Conservation (phyloP, 2,113 vertebrate genomes). For the Pseudopipra pipra region DNA sequence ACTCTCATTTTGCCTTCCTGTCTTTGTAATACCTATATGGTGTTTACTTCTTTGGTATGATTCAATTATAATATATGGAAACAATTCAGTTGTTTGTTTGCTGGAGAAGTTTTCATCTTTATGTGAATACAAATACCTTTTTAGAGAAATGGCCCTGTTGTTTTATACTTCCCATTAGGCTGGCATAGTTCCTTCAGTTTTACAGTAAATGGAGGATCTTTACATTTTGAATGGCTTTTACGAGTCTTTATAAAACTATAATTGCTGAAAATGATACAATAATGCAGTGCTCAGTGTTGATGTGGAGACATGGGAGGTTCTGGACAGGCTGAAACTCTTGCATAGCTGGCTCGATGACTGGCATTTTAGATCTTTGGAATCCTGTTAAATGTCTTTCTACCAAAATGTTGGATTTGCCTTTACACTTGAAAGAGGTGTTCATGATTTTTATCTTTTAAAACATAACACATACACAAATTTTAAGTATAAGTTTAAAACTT, state of each 20-base stretch:
- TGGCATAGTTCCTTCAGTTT: constrained; percentile 19
- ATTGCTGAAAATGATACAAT: constrained; percentile 43
- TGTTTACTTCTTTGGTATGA: neutral
- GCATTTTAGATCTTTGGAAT: neutral
- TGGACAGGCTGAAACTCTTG: neutral
- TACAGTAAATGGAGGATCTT: constrained; percentile 22
- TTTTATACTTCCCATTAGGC: constrained; percentile 42
- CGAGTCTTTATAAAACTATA: constrained; percentile 21
- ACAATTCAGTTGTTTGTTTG: constrained; percentile 5
- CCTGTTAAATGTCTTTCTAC: neutral
- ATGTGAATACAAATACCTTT: neutral
- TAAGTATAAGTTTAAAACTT: neutral
- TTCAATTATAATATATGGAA: neutral
- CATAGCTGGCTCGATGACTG: neutral
- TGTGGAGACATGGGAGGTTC: neutral
- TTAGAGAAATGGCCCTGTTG: constrained; percentile 4
- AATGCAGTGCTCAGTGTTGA: neutral
- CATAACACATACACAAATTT: neutral
- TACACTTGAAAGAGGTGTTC: neutral
- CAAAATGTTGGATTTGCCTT: neutral
- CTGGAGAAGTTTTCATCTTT: neutral
- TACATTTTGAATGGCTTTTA: constrained; percentile 46
- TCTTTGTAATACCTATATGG: neutral
- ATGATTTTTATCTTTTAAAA: neutral
- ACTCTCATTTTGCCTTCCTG: neutral